Evolutionary conservation across 2,797 vertebrate genomes (phyloP), one percentile per base, ranked within the genome.

Genomic region (Labeo calbasu): DNA sequence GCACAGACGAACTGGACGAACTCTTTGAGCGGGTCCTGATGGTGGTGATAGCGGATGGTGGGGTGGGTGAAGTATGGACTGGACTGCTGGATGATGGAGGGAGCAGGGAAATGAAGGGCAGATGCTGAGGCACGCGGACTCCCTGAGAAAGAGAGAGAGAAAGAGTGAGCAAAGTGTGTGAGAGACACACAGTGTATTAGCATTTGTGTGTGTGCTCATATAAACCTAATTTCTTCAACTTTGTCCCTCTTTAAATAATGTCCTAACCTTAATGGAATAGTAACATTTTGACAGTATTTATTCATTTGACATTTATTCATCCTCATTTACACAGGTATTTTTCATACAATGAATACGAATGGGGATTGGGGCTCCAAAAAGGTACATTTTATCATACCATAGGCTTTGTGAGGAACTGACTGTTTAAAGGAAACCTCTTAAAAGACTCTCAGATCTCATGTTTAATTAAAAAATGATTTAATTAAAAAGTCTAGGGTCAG

Each of bases 1-100:
- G 97, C 96, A 94, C 97, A 98, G 94, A 98, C 97, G 85, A 99
- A 98, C 96, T 98, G 97, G 91, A 98, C 97, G 85, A 99, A 98
- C 94, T 99, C 97, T 95, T 99, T 98, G 92, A 99, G 96, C 9
- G 97, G 97, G 94, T 98, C 97, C 95, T 98, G 97, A 86, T 98
- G 97, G 93, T 98, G 97, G 93, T 98, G 97, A 94, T 98, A 99
- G 91, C 97, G 97, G 95, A 99, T 98, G 94, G 97, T 97, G 83
- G 97, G 97, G 94, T 98, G 97, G 84, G 97, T 96, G 94, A 98
- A 98, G 93, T 98, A 99, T 10, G 97, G 97, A 93, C 96, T 96
- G 91, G 97, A 97, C 93, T 98, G 97, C 95, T 98, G 97, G 92
- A 98, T 98, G 93, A 98, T 98, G 91, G 97, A 98, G 71, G 96